Evolutionary conservation across 2,113 vertebrate species (phyloP).

Genomic region (Leiothrix lutea): DNA sequence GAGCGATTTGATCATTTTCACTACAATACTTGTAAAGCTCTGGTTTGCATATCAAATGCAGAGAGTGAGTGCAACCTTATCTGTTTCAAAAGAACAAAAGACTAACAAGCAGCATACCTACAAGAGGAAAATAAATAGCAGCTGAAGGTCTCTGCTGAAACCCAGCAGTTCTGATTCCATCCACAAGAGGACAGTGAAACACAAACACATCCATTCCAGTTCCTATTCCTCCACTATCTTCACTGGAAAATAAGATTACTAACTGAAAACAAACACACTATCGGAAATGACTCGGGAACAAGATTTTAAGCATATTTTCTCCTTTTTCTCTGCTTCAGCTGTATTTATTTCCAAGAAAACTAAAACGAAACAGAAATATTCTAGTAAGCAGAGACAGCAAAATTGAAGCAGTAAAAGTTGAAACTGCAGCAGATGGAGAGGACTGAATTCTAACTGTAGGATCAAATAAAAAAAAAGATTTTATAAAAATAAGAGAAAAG

Average conservation of each 20-base stretch:
- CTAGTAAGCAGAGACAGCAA: not conserved
- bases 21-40: not conserved
- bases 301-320: not conserved
- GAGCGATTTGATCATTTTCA: not conserved
- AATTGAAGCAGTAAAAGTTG: not conserved
- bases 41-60: not conserved
- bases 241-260: not conserved
- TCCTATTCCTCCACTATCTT: not conserved
- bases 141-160: conserved; percentile 8
- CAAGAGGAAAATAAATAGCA: not conserved
- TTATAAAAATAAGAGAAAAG: not conserved
- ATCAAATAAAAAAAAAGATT: not conserved
- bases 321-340: not conserved
- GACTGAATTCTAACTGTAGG: not conserved
- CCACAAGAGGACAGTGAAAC: conserved; percentile 63
- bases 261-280: conserved; percentile 8
- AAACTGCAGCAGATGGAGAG: not conserved
- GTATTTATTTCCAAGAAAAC: not conserved
- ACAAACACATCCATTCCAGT: conserved; percentile 2
- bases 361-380: not conserved
- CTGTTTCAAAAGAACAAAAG: not conserved
- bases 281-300: not conserved
- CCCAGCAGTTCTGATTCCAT: conserved; percentile 59
- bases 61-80: not conserved
- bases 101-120: not conserved